Base-by-base conservation (phyloP, 2,888 invertebrate genomes). In the Tenthredo scrophulariae region DNA sequence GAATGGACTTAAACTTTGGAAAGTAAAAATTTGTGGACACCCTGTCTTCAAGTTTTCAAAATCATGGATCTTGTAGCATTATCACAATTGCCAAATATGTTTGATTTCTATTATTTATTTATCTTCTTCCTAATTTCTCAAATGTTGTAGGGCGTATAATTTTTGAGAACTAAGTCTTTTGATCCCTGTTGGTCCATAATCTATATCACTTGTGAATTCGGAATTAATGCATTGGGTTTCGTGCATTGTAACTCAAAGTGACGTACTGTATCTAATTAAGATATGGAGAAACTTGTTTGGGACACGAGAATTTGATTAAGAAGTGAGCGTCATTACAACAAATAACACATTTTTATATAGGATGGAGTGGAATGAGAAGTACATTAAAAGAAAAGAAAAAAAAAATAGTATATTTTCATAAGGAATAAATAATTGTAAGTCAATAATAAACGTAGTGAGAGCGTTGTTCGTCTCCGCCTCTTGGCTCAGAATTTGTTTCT, bases 351-450 rank as follows among this genome's bases (percentile, higher is more conserved):
- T 85, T 84, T 84, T 67, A 84, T 83, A 85, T 83, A 58, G 37
- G 72, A 85, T 75, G 75, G 70, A 85, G 72, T 26, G 67, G 83
- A 62, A 87, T 88, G 87, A 89, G 87, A 89, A 90, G 89, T 89
- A 91, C 88, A 89, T 87, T 91, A 91, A 90, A 90, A 90, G 15
- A 43, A 74, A 74, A 40, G 33, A 72, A 72, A 37, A 90, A 89
- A 91, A 91, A 89, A 90, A 88, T 88, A 90, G 89, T 89, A 92
- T 93, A 93, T 93, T 93, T 93, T 93, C 93, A 89, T 93, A 93
- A 92, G 90, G 89, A 89, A 89, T 91, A 92, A 91, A 91, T 83
- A 83, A 83, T 90, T 91, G 86, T 93, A 92, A 92, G 92, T 93
- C 92, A 92, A 92, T 93, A 92, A 91, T 91, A 90, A 88, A 88